Percentiles rank a stretch among this genome's conserved stretches.
These are phyloP conservation scores for Taurulus bubalis DNA, from an alignment of 2,113 vertebrate species.

Conservation along the genomic window DNA sequence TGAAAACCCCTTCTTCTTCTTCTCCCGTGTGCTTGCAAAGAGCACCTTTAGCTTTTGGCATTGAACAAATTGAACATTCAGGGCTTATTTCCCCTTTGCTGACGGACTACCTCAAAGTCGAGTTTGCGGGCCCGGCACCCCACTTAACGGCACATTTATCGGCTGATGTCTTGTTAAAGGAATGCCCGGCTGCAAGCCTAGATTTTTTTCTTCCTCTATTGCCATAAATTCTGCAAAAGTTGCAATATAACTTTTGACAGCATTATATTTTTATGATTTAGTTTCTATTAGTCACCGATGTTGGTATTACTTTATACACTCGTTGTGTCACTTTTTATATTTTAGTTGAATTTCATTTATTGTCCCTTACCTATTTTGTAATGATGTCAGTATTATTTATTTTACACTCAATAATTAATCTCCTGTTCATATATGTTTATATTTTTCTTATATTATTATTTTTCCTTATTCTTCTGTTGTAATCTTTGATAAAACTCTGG, in stretches of 20 bases:
- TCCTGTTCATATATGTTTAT: background rate
- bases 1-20: background rate
- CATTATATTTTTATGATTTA: too few species aligned
- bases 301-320: too few species aligned
- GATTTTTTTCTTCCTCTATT: too few species aligned
- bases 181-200: too few species aligned
- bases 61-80: background rate
- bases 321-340: too few species aligned
- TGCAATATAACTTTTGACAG: too few species aligned
- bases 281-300: too few species aligned
- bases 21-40: background rate
- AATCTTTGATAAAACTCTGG: background rate
- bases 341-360: background rate
- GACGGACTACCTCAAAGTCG: background rate
- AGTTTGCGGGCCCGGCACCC: too few species aligned
- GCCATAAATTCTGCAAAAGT: too few species aligned
- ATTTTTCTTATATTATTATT: background rate
- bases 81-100: background rate
- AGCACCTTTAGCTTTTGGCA: background rate
- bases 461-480: background rate
- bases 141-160: too few species aligned
- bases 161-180: too few species aligned
- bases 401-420: too few species aligned
- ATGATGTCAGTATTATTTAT: background rate
- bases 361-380: background rate